These are phyloP conservation scores for Petrolisthes cinctipes DNA, from an alignment of 2,888 invertebrate species.

Conservation along the genomic window DNA sequence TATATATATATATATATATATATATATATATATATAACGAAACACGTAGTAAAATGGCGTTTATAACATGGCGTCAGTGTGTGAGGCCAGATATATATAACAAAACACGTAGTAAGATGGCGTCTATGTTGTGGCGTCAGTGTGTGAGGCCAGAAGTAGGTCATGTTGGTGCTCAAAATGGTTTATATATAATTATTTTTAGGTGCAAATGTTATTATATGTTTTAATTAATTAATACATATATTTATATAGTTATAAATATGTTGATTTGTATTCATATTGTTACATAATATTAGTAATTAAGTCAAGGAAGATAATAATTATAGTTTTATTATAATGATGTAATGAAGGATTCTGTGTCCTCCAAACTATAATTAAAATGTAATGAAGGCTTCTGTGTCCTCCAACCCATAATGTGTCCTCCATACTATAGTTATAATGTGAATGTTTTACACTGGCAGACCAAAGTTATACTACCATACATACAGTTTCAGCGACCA, in stretches of 20 bases:
- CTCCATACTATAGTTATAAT: no score
- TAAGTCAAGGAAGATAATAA: not conserved
- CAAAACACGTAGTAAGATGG: no score
- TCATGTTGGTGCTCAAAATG: not conserved
- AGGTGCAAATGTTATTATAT: not conserved
- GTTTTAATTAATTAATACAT: constrained; percentile 10
- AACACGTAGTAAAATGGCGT: no score
- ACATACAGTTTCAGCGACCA: no score
- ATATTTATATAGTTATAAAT: constrained; percentile 6
- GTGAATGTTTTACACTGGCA: no score
- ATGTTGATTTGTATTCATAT: not conserved
- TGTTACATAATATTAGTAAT: not conserved
- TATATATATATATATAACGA: no score
- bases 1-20: no score
- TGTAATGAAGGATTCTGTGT: not conserved
- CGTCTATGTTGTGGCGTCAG: no score
- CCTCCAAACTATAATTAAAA: not conserved
- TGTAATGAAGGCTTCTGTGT: not conserved
- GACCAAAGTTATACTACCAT: no score
- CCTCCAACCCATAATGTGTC: no score
- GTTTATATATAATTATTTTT: constrained; percentile 1
- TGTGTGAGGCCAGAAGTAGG: not conserved
- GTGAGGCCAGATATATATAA: no score
- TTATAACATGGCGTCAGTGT: no score
- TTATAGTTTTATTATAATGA: not conserved